These are phyloP conservation scores for Triplophysa siluroides DNA, from an alignment of 2,113 vertebrate genomes.

Conservation along the genomic window DNA sequence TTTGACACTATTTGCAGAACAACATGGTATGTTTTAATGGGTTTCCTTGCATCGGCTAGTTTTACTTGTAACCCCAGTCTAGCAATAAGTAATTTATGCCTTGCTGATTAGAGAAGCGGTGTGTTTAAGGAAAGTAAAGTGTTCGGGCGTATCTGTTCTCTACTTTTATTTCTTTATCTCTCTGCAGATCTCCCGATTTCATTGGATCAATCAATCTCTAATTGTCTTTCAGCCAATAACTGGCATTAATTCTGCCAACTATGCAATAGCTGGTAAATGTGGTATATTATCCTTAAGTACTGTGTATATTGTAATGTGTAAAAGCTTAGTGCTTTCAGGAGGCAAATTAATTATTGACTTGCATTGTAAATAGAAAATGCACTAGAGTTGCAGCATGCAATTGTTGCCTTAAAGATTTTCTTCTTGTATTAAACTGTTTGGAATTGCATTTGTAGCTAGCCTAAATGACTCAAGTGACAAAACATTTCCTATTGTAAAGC, in stretches of 20 bases:
- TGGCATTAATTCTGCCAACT: not conserved
- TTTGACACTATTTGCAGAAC: not conserved
- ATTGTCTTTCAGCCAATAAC: not conserved
- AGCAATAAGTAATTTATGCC: not conserved
- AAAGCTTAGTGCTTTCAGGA: too few relatives aligned
- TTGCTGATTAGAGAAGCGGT: not conserved
- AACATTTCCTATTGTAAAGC: too few relatives aligned
- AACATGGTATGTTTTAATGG: not conserved
- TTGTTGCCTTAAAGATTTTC: too few relatives aligned
- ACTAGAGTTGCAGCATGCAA: too few relatives aligned
- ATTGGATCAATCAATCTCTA: not conserved
- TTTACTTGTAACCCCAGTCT: not conserved
- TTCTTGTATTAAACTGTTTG: too few relatives aligned
- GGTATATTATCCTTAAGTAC: too few relatives aligned
- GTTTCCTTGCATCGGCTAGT: too few relatives aligned
- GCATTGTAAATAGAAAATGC: too few relatives aligned
- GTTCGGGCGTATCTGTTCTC: not conserved
- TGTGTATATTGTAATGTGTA: too few relatives aligned
- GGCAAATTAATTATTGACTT: too few relatives aligned
- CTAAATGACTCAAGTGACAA: too few relatives aligned
- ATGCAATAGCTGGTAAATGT: not conserved
- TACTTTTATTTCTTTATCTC: not conserved
- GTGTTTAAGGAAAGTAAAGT: conserved; percentile 4
- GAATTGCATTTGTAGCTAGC: too few relatives aligned
- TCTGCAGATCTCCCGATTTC: not conserved